These are phyloP conservation scores for Nansenia antarctica DNA, from an alignment of 2,113 vertebrate genomes.

Conservation along the genomic window DNA sequence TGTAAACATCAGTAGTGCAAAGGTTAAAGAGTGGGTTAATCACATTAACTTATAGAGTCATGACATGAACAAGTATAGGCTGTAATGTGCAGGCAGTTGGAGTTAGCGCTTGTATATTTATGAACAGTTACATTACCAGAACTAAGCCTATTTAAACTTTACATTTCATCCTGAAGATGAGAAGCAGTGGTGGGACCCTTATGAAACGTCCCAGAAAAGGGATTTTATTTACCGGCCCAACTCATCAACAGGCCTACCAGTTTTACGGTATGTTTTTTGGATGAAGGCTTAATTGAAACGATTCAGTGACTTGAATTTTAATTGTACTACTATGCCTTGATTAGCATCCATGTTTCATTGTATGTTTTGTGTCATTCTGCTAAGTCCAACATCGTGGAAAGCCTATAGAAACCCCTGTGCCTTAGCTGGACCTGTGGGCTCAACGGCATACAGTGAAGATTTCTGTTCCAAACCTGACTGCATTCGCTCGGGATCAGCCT, in stretches of 20 bases:
- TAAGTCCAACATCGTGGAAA: slow-evolving; percentile 61
- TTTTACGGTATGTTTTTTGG: slow-evolving; percentile 70
- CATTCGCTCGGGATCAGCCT: slow-evolving; percentile 53
- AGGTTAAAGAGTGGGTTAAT: no score
- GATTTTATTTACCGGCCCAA: slow-evolving; percentile 65
- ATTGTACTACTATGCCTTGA: not conserved
- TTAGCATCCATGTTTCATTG: not conserved
- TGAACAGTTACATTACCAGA: not conserved
- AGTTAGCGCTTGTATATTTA: no score
- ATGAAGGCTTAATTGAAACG: not conserved
- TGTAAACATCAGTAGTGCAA: no score
- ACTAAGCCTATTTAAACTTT: not conserved
- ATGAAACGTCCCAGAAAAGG: slow-evolving; percentile 74
- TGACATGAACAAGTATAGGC: no score
- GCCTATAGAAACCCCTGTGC: slow-evolving; percentile 66
- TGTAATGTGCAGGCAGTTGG: no score
- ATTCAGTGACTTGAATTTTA: not conserved
- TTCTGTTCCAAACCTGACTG: slow-evolving; percentile 70
- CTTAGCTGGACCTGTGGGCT: slow-evolving; percentile 63
- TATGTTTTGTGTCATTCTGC: not conserved
- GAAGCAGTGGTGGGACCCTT: slow-evolving; percentile 73
- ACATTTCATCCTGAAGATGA: slow-evolving; percentile 30
- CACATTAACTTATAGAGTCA: no score
- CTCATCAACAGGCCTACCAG: slow-evolving; percentile 32
- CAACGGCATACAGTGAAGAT: slow-evolving; percentile 73